These are phyloP conservation scores for Drosophila demipolita DNA, from an alignment of 2,888 invertebrate species.

Conservation along the genomic window DNA sequence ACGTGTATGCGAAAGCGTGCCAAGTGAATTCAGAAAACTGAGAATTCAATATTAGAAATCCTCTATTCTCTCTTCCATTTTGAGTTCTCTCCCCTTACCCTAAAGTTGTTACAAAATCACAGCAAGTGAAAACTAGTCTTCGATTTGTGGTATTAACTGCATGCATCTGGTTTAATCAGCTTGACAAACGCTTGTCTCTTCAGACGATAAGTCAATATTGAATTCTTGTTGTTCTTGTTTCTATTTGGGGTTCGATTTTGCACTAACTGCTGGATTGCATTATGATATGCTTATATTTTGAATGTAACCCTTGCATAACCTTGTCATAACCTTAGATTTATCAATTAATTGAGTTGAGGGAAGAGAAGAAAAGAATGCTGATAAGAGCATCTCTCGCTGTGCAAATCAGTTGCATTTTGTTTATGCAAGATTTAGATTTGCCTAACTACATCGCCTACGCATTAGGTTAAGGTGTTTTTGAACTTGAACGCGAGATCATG, in stretches of 20 bases:
- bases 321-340: constrained; percentile 64
- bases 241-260: constrained; percentile 8
- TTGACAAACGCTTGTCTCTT: constrained; percentile 37
- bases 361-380: constrained; percentile 16
- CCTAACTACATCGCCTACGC: constrained; percentile 48
- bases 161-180: constrained; percentile 69
- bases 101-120: constrained; percentile 14
- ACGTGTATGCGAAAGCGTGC: constrained; percentile 54
- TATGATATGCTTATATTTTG: constrained; percentile 1
- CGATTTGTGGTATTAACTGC: constrained; percentile 55
- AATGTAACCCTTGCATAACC: constrained; percentile 54
- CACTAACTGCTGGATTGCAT: constrained; percentile 23
- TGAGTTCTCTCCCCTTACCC: not conserved
- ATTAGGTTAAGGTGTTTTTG: constrained; percentile 49
- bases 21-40: not conserved
- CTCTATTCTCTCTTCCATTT: not conserved
- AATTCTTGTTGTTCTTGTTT: constrained; percentile 36
- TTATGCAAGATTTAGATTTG: constrained; percentile 58
- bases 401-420: constrained; percentile 50
- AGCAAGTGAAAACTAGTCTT: constrained; percentile 36
- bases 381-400: constrained; percentile 51
- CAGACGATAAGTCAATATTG: constrained; percentile 47
- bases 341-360: constrained; percentile 25
- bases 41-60: not conserved
- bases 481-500: constrained; percentile 73